phyloP scores from a whole-genome alignment of 2,113 vertebrate species.

The Nycticorax nycticorax region DNA sequence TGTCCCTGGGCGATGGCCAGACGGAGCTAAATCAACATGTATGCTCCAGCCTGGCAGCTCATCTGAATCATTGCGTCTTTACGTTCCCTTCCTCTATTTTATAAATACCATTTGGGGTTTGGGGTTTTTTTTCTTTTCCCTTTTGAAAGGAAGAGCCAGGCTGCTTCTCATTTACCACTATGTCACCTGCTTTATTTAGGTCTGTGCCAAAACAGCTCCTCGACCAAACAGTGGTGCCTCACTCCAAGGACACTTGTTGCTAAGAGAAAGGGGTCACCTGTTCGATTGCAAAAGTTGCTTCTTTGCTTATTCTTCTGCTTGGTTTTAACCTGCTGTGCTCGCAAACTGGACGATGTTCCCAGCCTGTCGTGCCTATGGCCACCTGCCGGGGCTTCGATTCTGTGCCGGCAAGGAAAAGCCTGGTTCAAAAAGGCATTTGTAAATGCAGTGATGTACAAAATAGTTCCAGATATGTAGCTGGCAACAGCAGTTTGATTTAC shows the following conservation, averaged over 20 bases:
- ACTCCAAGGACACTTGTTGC: background rate
- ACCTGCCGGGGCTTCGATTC: background rate
- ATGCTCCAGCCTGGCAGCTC: background rate
- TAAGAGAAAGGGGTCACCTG: background rate
- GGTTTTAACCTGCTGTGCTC: background rate
- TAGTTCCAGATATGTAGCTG: background rate
- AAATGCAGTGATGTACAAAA: background rate
- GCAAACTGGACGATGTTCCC: background rate
- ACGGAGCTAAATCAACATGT: background rate
- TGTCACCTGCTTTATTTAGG: background rate
- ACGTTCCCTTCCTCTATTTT: slow-evolving; percentile 49
- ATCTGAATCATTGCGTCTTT: background rate
- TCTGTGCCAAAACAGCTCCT: background rate
- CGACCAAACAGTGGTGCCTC: background rate
- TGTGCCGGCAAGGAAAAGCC: background rate
- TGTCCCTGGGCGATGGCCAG: background rate
- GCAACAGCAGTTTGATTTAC: background rate
- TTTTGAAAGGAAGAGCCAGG: background rate
- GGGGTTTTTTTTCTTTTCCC: background rate
- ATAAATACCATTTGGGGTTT: slow-evolving; percentile 6
- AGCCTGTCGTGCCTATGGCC: background rate
- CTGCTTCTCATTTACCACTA: background rate
- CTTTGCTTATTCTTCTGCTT: background rate
- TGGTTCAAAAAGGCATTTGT: background rate
- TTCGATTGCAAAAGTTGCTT: background rate